These are phyloP conservation scores for Microctenopoma stevenorrisi DNA, from an alignment of 2,797 vertebrate genomes.

Conservation along the genomic window DNA sequence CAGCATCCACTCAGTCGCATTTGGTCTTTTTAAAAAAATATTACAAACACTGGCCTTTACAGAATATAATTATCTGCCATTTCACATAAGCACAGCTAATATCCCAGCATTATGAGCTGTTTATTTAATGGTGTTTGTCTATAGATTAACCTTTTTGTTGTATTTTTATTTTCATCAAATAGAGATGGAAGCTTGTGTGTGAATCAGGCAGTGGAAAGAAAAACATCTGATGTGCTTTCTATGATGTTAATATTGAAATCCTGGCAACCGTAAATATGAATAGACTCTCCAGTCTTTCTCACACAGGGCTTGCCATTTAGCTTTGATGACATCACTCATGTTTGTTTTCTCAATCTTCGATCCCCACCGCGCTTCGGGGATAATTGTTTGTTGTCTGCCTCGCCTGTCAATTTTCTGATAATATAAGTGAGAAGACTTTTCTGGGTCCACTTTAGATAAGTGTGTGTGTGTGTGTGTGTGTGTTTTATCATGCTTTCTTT, in stretches of 20 bases:
- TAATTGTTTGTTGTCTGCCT: slow-evolving; percentile 84
- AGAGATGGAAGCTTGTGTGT: slow-evolving; percentile 59
- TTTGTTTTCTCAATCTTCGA: slow-evolving; percentile 80
- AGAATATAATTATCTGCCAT: slow-evolving; percentile 78
- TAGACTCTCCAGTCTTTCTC: slow-evolving; percentile 70
- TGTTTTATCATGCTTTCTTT: not conserved
- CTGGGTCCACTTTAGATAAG: slow-evolving; percentile 11
- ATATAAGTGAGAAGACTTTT: slow-evolving; percentile 69
- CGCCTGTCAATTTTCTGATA: slow-evolving; percentile 80
- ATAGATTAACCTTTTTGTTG: slow-evolving; percentile 81
- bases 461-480: slow-evolving; percentile 21
- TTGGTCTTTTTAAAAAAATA: slow-evolving; percentile 82
- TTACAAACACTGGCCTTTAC: slow-evolving; percentile 80
- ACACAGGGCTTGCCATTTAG: slow-evolving; percentile 81
- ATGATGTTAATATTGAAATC: slow-evolving; percentile 71
- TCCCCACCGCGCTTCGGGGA: slow-evolving; percentile 51
- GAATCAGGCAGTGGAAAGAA: slow-evolving; percentile 61
- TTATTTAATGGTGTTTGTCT: slow-evolving; percentile 79
- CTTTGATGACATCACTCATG: slow-evolving; percentile 70
- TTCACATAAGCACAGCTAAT: slow-evolving; percentile 59
- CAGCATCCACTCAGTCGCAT: slow-evolving; percentile 63
- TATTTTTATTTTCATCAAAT: slow-evolving; percentile 66
- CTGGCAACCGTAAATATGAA: slow-evolving; percentile 75
- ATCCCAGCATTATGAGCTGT: slow-evolving; percentile 60
- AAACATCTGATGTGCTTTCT: slow-evolving; percentile 68